Evolutionary conservation across 2,888 invertebrate species (phyloP), one percentile per base, ranked within the genome.

Genomic region (Ditula angustiorana): DNA sequence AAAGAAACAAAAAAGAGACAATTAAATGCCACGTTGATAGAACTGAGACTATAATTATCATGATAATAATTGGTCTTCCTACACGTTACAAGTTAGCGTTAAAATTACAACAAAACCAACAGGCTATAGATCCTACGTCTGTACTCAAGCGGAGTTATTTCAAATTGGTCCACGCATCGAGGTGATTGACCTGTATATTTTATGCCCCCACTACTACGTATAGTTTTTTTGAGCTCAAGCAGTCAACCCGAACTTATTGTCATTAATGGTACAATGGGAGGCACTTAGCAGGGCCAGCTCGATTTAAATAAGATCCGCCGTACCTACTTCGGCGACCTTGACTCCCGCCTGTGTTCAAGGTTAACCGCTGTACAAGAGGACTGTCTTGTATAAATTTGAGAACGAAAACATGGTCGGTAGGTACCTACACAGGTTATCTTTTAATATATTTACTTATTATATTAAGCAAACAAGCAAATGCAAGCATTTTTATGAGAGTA

Each of bases 231-330:
- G 78, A 78, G 73, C 74, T 69, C 70, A 81, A 75, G 79, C 87
- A 85, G 83, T 83, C 86, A 85, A 85, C 85, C 83, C 79, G 78
- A 88, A 85, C 85, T 77, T 81, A 83, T 84, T 85, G 85, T 86
- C 82, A 80, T 80, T 74, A 74, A 70, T 73, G 76, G 71, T 80
- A 89, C 87, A 89, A 88, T 85, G 77, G 81, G 80, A 85, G 82
- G 80, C 79, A 80, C 81, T 83, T 77, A 77, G 71, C 73, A 74
- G 75, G 77, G 74, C 75, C 77, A 74, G 74, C 78, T 78, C 74
- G 69, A 77, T 79, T 80, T 77, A 73, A 67, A 76, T 78, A 78
- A 79, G 76, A 79, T 73, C 73, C 77, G 71, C 75, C 67, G 65
- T 68, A 69, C 58, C 64, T 49, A 57, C 47, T 50, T 73, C 73